A percentile compares a stretch with the other conserved stretches of the same genome.
phyloP scores from a whole-genome alignment of 2,113 vertebrate genomes.

The Nycticryphes semicollaris region DNA sequence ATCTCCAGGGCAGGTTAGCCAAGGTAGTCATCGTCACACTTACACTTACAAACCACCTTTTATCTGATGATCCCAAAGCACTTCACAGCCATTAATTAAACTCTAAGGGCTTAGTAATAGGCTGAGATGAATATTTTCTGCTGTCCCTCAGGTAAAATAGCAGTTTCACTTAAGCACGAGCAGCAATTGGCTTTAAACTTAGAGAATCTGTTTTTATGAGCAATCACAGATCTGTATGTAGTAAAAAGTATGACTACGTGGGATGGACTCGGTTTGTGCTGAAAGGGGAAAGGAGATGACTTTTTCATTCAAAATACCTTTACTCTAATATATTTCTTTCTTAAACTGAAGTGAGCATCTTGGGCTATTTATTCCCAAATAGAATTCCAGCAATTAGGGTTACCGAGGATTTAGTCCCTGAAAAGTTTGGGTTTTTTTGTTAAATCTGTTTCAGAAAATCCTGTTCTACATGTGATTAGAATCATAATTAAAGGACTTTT shows the following conservation, averaged over 20 bases:
- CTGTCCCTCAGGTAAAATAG: background rate
- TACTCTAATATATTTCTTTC: background rate
- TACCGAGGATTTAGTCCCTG: background rate
- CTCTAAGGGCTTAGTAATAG: background rate
- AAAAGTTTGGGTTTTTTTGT: background rate
- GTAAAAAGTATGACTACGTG: background rate
- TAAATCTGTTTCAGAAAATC: background rate
- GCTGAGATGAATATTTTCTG: background rate
- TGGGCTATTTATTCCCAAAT: background rate
- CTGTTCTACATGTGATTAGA: background rate
- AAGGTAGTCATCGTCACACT: background rate
- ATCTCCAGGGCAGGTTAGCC: background rate
- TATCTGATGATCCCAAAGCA: background rate
- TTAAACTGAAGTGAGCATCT: background rate
- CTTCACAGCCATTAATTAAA: constrained; percentile 12
- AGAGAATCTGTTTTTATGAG: background rate
- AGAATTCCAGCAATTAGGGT: background rate
- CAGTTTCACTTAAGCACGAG: background rate
- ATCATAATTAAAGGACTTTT: background rate
- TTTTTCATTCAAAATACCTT: constrained; percentile 11
- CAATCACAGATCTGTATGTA: background rate
- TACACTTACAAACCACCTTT: background rate
- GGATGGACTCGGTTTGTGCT: background rate
- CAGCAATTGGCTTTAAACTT: background rate
- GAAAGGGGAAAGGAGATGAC: background rate